These are phyloP conservation scores for Aleadryas rufinucha DNA, from an alignment of 2,113 vertebrate genomes.

Conservation along the genomic window DNA sequence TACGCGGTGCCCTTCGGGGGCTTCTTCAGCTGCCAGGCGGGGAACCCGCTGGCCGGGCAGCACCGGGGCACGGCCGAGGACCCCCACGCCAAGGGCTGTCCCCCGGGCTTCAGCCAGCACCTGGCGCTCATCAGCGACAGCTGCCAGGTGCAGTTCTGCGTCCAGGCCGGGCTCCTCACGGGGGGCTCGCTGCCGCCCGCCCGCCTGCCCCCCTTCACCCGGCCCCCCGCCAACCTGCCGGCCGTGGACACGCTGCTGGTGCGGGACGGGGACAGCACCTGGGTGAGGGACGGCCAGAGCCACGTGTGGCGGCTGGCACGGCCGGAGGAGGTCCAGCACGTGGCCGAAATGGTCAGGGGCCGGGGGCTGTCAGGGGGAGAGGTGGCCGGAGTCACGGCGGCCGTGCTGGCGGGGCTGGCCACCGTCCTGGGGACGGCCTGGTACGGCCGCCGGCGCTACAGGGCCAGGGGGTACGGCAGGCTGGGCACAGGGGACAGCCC, in stretches of 20 bases:
- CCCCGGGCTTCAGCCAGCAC: conserved; percentile 86
- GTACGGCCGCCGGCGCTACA: conserved; percentile 36
- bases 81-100: conserved; percentile 71
- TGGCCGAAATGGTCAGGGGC: background rate
- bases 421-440: background rate
- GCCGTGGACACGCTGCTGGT: conserved; percentile 80
- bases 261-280: conserved; percentile 73
- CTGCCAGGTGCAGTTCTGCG: conserved; percentile 87
- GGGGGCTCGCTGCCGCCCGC: conserved; percentile 72
- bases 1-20: conserved; percentile 84
- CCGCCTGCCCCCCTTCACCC: conserved; percentile 82
- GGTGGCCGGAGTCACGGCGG: conserved; percentile 11
- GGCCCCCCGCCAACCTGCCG: conserved; percentile 60
- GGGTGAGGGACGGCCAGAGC: conserved; percentile 78
- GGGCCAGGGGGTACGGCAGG: background rate
- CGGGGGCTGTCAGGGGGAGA: background rate
- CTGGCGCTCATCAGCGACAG: conserved; percentile 83
- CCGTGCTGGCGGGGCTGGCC: background rate
- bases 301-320: conserved; percentile 76
- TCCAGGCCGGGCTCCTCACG: conserved; percentile 79
- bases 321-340: conserved; percentile 54
- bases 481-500: background rate
- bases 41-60: conserved; percentile 72
- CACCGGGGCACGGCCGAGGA: background rate
- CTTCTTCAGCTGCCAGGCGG: conserved; percentile 86